phyloP scores from a whole-genome alignment of 1,140 invertebrate species.

The Cephus cinctus region DNA sequence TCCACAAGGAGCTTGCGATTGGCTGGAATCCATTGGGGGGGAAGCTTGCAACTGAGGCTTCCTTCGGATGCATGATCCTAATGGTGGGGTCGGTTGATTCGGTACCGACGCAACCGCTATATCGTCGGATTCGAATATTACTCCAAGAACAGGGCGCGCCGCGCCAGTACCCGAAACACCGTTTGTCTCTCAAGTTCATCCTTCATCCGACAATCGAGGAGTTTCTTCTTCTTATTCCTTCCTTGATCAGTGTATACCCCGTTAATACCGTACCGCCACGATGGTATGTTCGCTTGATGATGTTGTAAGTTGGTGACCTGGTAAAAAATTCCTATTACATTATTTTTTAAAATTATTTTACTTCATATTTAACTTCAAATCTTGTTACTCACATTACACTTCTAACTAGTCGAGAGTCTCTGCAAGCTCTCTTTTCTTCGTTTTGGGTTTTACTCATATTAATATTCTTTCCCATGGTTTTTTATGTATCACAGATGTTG shows the following conservation, averaged over 20 bases:
- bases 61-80: slow-evolving; percentile 6
- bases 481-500: neutral
- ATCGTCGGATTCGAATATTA: slow-evolving; percentile 50
- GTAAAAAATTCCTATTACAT: slow-evolving; percentile 45
- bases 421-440: slow-evolving; percentile 5
- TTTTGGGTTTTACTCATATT: slow-evolving; percentile 25
- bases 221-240: slow-evolving; percentile 3
- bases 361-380: neutral
- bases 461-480: neutral
- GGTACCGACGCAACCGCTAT: slow-evolving; percentile 50
- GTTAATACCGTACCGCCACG: slow-evolving; percentile 22
- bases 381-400: neutral
- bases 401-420: too few relatives aligned
- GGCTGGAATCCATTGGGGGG: slow-evolving; percentile 27
- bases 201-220: neutral
- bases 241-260: neutral
- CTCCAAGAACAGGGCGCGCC: slow-evolving; percentile 23
- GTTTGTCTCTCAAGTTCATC: slow-evolving; percentile 9
- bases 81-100: slow-evolving; percentile 22
- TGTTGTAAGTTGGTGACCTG: slow-evolving; percentile 54
- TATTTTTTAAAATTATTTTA: slow-evolving; percentile 31
- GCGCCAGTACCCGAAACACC: slow-evolving; percentile 29
- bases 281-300: slow-evolving; percentile 55
- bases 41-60: slow-evolving; percentile 15
- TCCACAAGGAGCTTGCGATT: slow-evolving; percentile 29